Conservation (phyloP, 2,113 vertebrate genomes). For the Romanogobio albipinnatus region DNA sequence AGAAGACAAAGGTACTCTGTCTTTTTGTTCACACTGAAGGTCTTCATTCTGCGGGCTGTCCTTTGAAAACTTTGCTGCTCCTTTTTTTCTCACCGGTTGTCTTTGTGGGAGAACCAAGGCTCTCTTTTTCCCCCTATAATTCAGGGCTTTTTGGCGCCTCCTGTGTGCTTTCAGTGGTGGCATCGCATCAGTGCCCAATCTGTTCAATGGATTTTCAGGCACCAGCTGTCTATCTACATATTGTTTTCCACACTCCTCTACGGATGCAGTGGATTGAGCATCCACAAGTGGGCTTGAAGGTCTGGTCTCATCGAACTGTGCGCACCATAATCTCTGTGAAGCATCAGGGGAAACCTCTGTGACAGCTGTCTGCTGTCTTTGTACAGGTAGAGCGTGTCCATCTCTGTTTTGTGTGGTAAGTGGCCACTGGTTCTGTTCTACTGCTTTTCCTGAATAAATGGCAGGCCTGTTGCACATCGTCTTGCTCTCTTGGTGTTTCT, state of each 20-base stretch:
- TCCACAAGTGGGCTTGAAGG: background rate
- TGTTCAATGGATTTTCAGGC: conserved; percentile 19
- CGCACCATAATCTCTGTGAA: conserved; percentile 31
- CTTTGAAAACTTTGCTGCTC: background rate
- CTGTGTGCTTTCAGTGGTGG: conserved; percentile 7
- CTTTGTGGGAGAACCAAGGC: conserved; percentile 60
- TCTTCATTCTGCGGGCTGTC: conserved; percentile 38
- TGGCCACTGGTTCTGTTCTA: background rate
- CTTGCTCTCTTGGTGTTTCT: conserved; percentile 41
- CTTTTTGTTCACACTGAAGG: conserved; percentile 15
- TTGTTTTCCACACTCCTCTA: conserved; percentile 51
- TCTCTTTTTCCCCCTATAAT: conserved; percentile 60
- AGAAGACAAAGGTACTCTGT: conserved; percentile 30
- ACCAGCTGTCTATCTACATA: conserved; percentile 12
- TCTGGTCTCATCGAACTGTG: conserved; percentile 1
- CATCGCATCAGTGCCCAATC: conserved; percentile 6
- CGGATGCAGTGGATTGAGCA: background rate
- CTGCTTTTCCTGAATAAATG: conserved; percentile 16
- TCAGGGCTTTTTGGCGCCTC: conserved; percentile 42
- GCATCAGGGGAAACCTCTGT: background rate
- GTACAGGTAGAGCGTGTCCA: background rate
- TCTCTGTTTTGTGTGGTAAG: conserved; percentile 33
- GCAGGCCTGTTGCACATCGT: conserved; percentile 18
- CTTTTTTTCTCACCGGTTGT: conserved; percentile 33
- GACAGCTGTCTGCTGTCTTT: conserved; percentile 17